These are phyloP conservation scores for Coenobita brevimanus DNA, from an alignment of 1,140 invertebrate species.

Conservation along the genomic window DNA sequence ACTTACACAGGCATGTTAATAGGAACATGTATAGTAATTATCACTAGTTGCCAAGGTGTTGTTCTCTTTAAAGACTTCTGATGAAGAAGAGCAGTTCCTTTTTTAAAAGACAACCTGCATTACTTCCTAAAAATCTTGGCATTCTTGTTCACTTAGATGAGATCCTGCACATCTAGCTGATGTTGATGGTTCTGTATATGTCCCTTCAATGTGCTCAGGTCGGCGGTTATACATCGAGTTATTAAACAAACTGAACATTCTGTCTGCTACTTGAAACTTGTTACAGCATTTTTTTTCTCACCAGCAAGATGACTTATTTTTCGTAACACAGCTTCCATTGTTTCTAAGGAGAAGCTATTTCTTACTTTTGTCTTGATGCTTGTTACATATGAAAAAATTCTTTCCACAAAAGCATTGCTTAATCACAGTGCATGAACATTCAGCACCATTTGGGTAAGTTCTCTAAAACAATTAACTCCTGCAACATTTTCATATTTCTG, in stretches of 20 bases:
- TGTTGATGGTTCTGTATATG: not conserved
- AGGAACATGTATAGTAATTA: too few relatives aligned
- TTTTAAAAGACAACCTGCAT: not conserved
- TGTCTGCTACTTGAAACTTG: not conserved
- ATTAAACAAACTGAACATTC: not conserved
- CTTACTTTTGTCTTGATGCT: not conserved
- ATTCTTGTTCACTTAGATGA: not conserved
- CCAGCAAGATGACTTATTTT: not conserved
- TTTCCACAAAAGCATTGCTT: slow-evolving; percentile 30
- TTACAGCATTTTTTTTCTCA: not conserved
- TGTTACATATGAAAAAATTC: not conserved
- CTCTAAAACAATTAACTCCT: slow-evolving; percentile 6
- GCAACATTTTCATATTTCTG: slow-evolving; percentile 30
- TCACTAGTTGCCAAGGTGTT: not conserved
- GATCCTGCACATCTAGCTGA: not conserved
- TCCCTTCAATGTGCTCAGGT: not conserved
- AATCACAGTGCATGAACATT: slow-evolving; percentile 2
- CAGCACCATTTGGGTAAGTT: not conserved
- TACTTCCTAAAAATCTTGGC: not conserved
- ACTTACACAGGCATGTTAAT: too few relatives aligned
- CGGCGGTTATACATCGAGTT: not conserved
- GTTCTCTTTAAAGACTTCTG: not conserved
- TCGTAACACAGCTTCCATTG: not conserved
- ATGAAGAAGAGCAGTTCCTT: not conserved
- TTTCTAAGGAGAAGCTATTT: not conserved